These are phyloP conservation scores for Drosophila yakuba DNA, from an alignment of 1,140 invertebrate species.

Conservation along the genomic window DNA sequence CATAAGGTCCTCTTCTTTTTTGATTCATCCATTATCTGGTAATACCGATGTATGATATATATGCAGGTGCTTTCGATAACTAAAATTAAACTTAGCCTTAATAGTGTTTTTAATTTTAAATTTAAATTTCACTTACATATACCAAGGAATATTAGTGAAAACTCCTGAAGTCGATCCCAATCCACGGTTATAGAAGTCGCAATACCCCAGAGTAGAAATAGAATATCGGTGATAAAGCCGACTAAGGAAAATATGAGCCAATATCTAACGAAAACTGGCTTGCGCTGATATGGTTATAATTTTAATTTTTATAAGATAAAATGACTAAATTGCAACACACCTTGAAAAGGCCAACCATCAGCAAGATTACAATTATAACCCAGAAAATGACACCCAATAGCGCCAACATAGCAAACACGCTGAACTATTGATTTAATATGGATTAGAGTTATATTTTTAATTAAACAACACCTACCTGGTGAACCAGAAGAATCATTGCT, in stretches of 20 bases:
- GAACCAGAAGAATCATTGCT: slow-evolving; percentile 39
- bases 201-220: slow-evolving; percentile 55
- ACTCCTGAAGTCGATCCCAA: slow-evolving; percentile 47
- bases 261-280: slow-evolving; percentile 32
- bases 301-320: background rate
- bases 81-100: slow-evolving; percentile 1
- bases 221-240: slow-evolving; percentile 50
- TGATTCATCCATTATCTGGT: slow-evolving; percentile 32
- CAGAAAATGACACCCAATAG: slow-evolving; percentile 64
- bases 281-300: slow-evolving; percentile 20
- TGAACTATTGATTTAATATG: slow-evolving; percentile 32
- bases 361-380: slow-evolving; percentile 49
- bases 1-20: slow-evolving; percentile 9
- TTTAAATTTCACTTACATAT: slow-evolving; percentile 31
- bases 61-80: slow-evolving; percentile 53
- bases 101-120: background rate
- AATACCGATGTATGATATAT: slow-evolving; percentile 51
- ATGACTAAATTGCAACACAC: slow-evolving; percentile 25
- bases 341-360: slow-evolving; percentile 61
- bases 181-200: slow-evolving; percentile 39
- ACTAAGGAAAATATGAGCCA: slow-evolving; percentile 60
- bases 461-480: slow-evolving; percentile 28
- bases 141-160: slow-evolving; percentile 54
- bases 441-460: background rate
- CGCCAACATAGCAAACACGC: slow-evolving; percentile 39